Evolutionary conservation across 2,113 vertebrate species (phyloP), one percentile per base, ranked within the genome.

Genomic region (Phoenicopterus ruber): DNA sequence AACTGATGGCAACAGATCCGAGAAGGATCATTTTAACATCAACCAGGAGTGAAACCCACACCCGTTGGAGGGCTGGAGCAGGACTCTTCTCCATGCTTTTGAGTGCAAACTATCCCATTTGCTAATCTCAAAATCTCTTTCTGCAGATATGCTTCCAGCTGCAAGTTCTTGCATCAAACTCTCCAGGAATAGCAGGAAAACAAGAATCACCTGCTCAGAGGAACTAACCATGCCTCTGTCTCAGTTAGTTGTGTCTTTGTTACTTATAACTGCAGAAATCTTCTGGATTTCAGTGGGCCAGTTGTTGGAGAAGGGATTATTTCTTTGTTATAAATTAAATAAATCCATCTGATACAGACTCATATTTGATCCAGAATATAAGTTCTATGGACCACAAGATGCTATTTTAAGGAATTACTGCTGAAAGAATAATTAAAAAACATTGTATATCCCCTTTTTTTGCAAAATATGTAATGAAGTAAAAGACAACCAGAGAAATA

Each of bases 301-400:
- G 18, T 69, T 95, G 57, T 58, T 85, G 57, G 40, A 94, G 54
- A 96, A 97, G 78, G 87, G 90, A 96, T 96, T 97, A 96, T 94
- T 96, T 96, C 89, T 70, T 94, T 93, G 62, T 32, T 88, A 65
- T n/a, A 69, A 66, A 58, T 67, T 67, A 95, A 94, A 79, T 72
- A 86, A 83, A 86, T 65, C 59, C 36, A 90, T 74, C 83, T 90
- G 55, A 93, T 79, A 92, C 63, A 95, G 67, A 95, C 63, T 79
- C 21, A n/a, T 78, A 54, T 85, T 87, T 82, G 65, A 91, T 74
- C 90, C 72, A 81, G 74, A 89, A 88, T n/a, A 9, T 31, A 94
- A 82, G 40, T 80, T 88, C 79, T 79, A 95, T 71, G 82, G 90
- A 96, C n/a, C 54, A 88, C 63, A 88, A 76, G 71, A 83, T 92